Evolutionary conservation across 1,140 invertebrate genomes (phyloP).

Genomic region (Ostrea edulis): DNA sequence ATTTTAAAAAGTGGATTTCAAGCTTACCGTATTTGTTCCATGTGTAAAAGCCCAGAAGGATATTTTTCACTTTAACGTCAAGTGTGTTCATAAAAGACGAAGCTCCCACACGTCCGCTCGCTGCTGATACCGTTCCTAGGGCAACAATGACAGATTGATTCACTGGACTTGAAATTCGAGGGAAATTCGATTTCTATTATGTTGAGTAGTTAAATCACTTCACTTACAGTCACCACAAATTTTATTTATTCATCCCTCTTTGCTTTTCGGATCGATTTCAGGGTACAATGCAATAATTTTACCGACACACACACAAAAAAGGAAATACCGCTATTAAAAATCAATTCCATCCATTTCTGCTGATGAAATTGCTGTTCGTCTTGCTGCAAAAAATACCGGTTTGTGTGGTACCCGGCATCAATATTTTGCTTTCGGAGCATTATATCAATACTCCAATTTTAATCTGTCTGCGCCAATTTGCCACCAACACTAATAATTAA

Average conservation of each 20-base stretch:
- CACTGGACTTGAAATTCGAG: background rate
- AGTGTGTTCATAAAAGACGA: no score
- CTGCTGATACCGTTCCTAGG: no score
- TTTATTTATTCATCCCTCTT: constrained; percentile 3
- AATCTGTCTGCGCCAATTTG: background rate
- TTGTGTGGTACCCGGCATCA: background rate
- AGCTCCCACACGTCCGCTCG: no score
- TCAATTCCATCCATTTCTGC: constrained; percentile 18
- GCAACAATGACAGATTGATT: no score
- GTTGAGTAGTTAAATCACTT: constrained; percentile 14
- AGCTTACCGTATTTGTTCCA: no score
- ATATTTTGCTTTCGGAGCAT: background rate
- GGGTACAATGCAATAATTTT: background rate
- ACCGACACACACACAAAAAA: background rate
- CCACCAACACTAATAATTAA: background rate
- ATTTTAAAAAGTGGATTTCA: no score
- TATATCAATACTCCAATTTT: background rate
- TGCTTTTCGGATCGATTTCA: background rate
- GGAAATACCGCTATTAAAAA: background rate
- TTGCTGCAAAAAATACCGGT: background rate
- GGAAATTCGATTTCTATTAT: background rate
- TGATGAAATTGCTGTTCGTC: constrained; percentile 10
- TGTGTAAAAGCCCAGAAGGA: no score
- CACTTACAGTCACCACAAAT: background rate
- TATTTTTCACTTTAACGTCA: no score